Base-by-base conservation (phyloP, 1,140 invertebrate species). In the Sweltsa coloradensis region DNA sequence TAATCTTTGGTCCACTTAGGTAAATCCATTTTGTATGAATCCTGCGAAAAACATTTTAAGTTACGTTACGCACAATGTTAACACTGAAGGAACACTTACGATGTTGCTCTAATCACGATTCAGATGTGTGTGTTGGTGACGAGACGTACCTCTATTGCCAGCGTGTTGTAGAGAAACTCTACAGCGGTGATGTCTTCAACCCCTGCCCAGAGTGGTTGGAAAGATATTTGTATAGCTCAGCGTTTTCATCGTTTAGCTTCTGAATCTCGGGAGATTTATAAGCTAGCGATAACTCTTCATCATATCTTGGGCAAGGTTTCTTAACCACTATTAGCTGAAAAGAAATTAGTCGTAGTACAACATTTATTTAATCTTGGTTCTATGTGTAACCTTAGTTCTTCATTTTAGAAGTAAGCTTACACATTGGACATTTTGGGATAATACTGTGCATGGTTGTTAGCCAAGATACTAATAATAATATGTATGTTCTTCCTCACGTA, bases 161-260 rank as follows among this genome's bases (percentile, higher is more conserved):
- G 60, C 1, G 76, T 83, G 52, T 80, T 82, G 50, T 83, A 88
- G 3, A 89, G 62, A 44, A 73, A 75, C 56, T 89, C 85, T 13
- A 88, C 73, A 36, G 77, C 73, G 11, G 78, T 62, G 2, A 84
- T 70, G 50, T 67, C 5, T 67, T 65, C 19, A 88, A 72, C 50
- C 69, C 72, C 59, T 78, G 58, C 36, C 84, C 85, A 1, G 83
- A 77, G 47, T 83, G 59, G 48, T 73, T 64, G 3, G 71, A 71
- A 21, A 89, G 57, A 57, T 79, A 68, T 26, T 74, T 62, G 58
- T 78, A 86, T 21, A 88, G 59, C 42, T 75, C 69, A 47, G 60
- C 47, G 56, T 78, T 73, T 36, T 76, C 65, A 45, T 73, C 65
- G 42, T 74, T 62, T 24, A 80, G 57, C 51, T 70, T 62, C 55